Base-by-base conservation (phyloP, 2,888 invertebrate genomes). In the Dryococelus australis region DNA sequence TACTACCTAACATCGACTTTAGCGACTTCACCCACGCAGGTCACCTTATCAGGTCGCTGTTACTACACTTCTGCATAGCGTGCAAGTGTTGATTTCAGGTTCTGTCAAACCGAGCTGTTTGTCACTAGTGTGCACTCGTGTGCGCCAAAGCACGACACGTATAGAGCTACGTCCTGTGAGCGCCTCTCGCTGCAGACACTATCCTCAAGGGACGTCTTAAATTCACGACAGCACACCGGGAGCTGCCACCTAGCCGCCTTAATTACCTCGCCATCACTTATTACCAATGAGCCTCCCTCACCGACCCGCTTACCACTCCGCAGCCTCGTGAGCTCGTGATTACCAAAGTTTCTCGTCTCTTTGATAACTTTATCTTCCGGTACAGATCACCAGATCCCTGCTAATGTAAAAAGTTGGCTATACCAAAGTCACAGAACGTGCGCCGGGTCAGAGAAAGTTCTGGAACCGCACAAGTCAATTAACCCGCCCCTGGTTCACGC, bases 351-450 rank as follows among this genome's bases (percentile, higher is more conserved):
- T 24, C 65, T 65, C 65, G 65, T 65, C 65, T 24, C 65, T 65
- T 65, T 65, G 65, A 65, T 65, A 65, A 65, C 65, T 65, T 65
- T 65, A 20, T 65, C 65, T 65, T 16, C 65, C 65, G 65, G 65
- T 3, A n/a, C 65, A 3, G 65, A n/a, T 65, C 65, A 20, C 1
- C 65, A n/a, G 65, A n/a, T n/a, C 65, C 65, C 24, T 20, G 65
- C 65, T 65, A 65, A 65, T 65, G 65, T 65, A 65, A 65, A 65
- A 65, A 65, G 65, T 65, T 65, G 65, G 65, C 8, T 8, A n/a
- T n/a, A 24, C 65, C n/a, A 65, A 35, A 20, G 65, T 65, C n/a
- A 24, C 65, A n/a, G 47, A 47, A 47, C 47, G 47, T 47, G 47
- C 47, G 47, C 47, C 12, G 47, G 47, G 47, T 47, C 47, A 47